phyloP scores from a whole-genome alignment of 2,113 vertebrate species.

The Meriones unguiculatus region DNA sequence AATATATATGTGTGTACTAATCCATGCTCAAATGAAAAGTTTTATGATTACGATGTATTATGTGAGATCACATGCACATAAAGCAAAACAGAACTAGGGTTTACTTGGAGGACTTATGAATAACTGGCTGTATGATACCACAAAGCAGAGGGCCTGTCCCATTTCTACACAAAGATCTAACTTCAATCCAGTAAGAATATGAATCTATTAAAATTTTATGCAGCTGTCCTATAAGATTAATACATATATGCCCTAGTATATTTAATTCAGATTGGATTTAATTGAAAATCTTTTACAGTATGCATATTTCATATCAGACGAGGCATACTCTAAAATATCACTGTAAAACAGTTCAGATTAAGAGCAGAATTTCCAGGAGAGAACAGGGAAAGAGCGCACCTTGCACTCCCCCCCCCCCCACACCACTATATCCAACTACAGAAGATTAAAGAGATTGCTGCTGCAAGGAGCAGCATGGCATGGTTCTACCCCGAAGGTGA shows the following conservation, averaged over 20 bases:
- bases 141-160: background rate
- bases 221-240: constrained; percentile 35
- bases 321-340: background rate
- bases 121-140: background rate
- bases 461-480: background rate
- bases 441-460: constrained; percentile 51
- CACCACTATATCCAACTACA: constrained; percentile 53
- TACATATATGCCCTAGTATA: constrained; percentile 41
- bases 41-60: background rate
- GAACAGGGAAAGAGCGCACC: too few species aligned
- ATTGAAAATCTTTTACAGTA: constrained; percentile 60
- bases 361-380: background rate
- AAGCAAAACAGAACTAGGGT: background rate
- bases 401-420: background rate
- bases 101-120: background rate
- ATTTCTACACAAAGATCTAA: constrained; percentile 25
- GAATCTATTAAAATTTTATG: constrained; percentile 53
- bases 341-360: constrained; percentile 41
- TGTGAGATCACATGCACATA: background rate
- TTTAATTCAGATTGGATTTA: constrained; percentile 68
- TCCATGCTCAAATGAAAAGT: constrained; percentile 3
- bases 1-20: background rate
- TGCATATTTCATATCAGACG: constrained; percentile 50
- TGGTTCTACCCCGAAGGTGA: background rate
- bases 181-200: constrained; percentile 24